Evolutionary conservation across 2,113 vertebrate genomes (phyloP), one percentile per base, ranked within the genome.

Genomic region (Gambusia affinis): DNA sequence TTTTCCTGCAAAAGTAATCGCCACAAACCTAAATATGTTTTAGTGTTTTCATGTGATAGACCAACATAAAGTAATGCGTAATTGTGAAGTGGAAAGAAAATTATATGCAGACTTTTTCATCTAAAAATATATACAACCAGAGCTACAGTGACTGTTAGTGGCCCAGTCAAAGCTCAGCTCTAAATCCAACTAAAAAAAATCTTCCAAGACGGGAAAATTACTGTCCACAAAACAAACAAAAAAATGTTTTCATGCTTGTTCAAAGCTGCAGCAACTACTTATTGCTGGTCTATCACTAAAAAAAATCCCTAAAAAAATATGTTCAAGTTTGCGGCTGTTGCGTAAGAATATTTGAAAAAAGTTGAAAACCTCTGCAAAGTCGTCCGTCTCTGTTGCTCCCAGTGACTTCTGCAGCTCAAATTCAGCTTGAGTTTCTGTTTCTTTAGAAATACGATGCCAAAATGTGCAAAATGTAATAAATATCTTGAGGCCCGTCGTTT

Each of bases 381-480:
- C 28, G 60, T 37, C 44, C 27, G 4, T 57, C 60, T 73, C 8
- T 67, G 12, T 65, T 57, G 47, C 31, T 42, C 60, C 42, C 33
- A 39, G 15, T 30, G 35, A 27, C 22, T 29, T 57, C 66, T 72
- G 69, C 78, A 78, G 61, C 24, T 72, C 75, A 22, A 12, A 24
- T 63, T 19, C 12, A 33, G 22, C 70, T 39, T 62, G 24, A n/a
- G 19, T 37, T 65, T 17, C 67, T 64, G 29, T 72, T 68, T 66
- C 64, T 72, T 62, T 27, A 57, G 69, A 69, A 72, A 88, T 74
- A 85, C 79, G 73, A 88, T 86, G 85, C 87, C 66, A 89, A 86
- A 87, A 91, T 96, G 96, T 96, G 96, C 96, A 96, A 95, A 97
- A 92, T 37, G 92, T 94, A 87, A 94, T 92, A 91, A 91, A 92